Percentiles rank a stretch among this genome's conserved stretches.
These are phyloP conservation scores for Agrochola circellaris DNA, from an alignment of 2,888 invertebrate species.

Conservation along the genomic window DNA sequence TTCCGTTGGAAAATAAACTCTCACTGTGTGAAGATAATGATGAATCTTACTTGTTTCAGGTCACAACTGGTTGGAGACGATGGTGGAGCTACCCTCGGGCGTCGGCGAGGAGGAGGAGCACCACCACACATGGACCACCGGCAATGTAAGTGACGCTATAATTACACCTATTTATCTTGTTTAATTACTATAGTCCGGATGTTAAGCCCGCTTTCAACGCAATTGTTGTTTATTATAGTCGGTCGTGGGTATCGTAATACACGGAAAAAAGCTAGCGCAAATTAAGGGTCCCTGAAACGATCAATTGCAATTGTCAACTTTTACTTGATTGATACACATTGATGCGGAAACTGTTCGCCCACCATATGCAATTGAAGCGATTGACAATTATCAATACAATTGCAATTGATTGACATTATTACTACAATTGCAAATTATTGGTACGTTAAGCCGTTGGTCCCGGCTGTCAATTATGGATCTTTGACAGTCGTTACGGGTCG, in stretches of 20 bases:
- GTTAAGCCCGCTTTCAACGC: neutral
- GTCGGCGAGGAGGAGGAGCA: conserved; percentile 79
- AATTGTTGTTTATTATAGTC: neutral
- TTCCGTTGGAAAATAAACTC: neutral
- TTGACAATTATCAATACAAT: too few species aligned
- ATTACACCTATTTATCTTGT: neutral
- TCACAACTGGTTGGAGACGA: conserved; percentile 78
- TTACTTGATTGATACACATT: too few species aligned
- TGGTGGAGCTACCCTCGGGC: conserved; percentile 82
- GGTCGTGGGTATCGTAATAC: neutral
- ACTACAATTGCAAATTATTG: too few species aligned
- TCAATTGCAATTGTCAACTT: too few species aligned
- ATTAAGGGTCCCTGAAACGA: too few species aligned
- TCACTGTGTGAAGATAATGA: neutral
- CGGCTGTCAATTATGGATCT: too few species aligned
- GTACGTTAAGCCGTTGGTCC: too few species aligned
- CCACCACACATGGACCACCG: conserved; percentile 65
- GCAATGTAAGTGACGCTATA: conserved; percentile 71
- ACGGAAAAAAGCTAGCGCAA: too few species aligned
- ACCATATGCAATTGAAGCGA: too few species aligned
- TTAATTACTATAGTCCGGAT: neutral
- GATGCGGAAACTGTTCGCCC: too few species aligned
- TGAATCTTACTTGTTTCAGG: conserved; percentile 69
- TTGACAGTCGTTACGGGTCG: too few species aligned
- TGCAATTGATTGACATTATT: too few species aligned